Evolutionary conservation across 2,888 invertebrate species (phyloP), one percentile per base, ranked within the genome.

Genomic region (Mythimna ferrago): DNA sequence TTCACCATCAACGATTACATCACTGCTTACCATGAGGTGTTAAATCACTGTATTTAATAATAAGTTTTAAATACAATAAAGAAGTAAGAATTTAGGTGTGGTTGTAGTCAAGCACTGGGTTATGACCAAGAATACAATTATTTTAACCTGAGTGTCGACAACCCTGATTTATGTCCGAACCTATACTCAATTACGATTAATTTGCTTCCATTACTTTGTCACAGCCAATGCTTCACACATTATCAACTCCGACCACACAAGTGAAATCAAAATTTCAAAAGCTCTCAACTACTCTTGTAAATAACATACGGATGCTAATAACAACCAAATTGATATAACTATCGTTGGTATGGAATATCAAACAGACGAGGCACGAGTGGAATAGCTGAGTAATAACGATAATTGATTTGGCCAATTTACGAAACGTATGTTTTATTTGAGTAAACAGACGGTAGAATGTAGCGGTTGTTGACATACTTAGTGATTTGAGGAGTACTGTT

Each of bases 321-420:
- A 77, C 84, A 83, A 86, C 89, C 78, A 92, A 94, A 94, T 95
- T 94, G 93, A 94, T 92, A 90, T 89, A 89, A 91, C 91, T 88
- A 92, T 89, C 86, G 90, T 83, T 88, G 85, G 88, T 90, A 93
- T 90, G 90, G 89, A 88, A 91, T 83, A 86, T 86, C 89, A 92
- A 92, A 92, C 85, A 90, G 41, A 70, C 62, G 60, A 86, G 82
- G 89, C 92, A 92, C 91, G 92, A 91, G 89, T 86, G 74, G 82
- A 84, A 83, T 83, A 87, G 82, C 71, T 72, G 85, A 78, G 79
- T 93, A 92, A 93, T 89, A 76, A 82, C 68, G 89, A 84, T 93
- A 93, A 93, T 92, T 92, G 89, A 85, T 90, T 87, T 84, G 88
- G 88, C 89, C 92, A 93, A 91, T 92, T 90, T 89, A 87, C 88